Evolutionary conservation across 2,797 vertebrate species (phyloP).

Genomic region (Poecilia velifera): DNA sequence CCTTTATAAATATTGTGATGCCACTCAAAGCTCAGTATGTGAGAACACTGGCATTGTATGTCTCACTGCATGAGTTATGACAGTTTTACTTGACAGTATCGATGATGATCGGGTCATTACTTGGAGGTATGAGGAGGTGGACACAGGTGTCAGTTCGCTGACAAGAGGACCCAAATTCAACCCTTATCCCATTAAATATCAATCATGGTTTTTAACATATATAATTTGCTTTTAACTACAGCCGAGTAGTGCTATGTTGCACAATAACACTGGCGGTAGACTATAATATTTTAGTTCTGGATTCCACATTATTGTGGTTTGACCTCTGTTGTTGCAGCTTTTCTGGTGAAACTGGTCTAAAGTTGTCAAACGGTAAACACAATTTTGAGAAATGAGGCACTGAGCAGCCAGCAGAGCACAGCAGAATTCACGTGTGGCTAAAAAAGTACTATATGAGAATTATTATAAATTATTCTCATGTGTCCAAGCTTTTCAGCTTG

Average conservation of each 20-base stretch:
- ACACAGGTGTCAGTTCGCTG: background rate
- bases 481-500: constrained; percentile 34
- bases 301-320: background rate
- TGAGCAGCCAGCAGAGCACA: constrained; percentile 13
- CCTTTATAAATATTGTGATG: constrained; percentile 3
- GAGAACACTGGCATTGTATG: background rate
- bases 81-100: background rate
- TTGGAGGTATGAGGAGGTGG: background rate
- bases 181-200: background rate
- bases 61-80: constrained; percentile 5
- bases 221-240: background rate
- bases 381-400: constrained; percentile 39
- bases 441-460: constrained; percentile 42
- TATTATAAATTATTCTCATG: constrained; percentile 52
- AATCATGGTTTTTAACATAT: background rate
- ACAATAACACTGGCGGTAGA: background rate
- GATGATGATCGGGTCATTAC: background rate
- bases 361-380: constrained; percentile 17
- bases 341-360: constrained; percentile 2
- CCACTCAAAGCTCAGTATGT: background rate
- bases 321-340: background rate
- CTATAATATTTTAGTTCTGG: background rate
- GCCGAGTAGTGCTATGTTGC: background rate
- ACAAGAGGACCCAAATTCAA: background rate
- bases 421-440: constrained; percentile 21